Conservation (phyloP, 2,797 vertebrate species). For the Notoglanidium macrostoma region DNA sequence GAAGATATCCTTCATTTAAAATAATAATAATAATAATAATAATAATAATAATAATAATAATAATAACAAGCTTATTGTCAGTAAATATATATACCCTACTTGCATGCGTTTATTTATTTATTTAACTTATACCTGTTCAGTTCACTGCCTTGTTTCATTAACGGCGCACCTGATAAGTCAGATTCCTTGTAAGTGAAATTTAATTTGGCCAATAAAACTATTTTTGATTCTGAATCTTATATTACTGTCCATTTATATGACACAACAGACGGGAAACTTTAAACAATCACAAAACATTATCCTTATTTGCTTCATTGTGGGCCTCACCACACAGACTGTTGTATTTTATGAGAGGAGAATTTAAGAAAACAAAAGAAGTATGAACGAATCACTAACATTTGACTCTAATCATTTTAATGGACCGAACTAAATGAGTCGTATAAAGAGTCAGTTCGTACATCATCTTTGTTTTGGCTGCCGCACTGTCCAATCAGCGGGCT, state of each 20-base stretch:
- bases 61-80: background rate
- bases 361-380: background rate
- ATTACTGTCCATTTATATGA: background rate
- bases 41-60: background rate
- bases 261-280: background rate
- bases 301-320: too few species aligned
- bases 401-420: background rate
- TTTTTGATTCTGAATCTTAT: background rate
- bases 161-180: background rate
- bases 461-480: background rate
- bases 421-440: background rate
- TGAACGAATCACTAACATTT: background rate
- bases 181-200: background rate
- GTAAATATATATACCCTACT: background rate
- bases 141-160: background rate
- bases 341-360: too few species aligned
- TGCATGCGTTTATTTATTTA: background rate
- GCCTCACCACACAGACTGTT: too few species aligned
- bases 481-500: background rate
- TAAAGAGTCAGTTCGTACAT: background rate
- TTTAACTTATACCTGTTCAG: background rate
- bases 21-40: background rate
- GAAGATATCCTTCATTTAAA: background rate
- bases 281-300: slow-evolving; percentile 5
- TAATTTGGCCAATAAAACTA: background rate